Base-by-base conservation (phyloP, 2,888 invertebrate genomes). In the Xylocampa areola region DNA sequence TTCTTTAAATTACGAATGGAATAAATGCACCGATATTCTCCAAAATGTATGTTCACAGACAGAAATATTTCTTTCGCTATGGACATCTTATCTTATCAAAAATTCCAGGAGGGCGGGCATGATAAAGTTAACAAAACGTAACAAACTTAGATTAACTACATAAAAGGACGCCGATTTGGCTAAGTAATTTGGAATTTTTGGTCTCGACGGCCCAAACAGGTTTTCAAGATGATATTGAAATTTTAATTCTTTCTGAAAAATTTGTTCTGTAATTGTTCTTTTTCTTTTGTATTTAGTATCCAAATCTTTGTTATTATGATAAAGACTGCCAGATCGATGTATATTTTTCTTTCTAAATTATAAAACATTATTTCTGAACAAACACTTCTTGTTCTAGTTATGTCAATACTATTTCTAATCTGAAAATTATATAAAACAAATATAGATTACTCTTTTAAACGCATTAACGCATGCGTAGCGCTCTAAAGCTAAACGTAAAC, bases 91-190 rank as follows among this genome's bases (percentile, higher is more conserved):
- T n/a, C 33, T 14, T 32, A 53, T 76, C 71, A 68, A 73, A 81
- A 81, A 79, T 76, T 76, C 73, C 52, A 36, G 51, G 39, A 66
- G 67, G 64, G 73, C 68, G 67, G 64, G 73, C 68, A 75, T 75
- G 73, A 70, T 69, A 45, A 57, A 79, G 75, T 80, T 85, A 76
- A 77, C 72, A 74, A 79, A 80, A 67, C 70, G 69, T 68, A 76
- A 71, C 72, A 70, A 84, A 83, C 78, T 85, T 80, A 77, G 71
- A 83, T 85, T 78, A 78, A 71, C 62, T 66, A 70, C 65, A 68
- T 79, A 64, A 66, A n/a, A 64, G 11, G 19, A 43, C 27, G 44
- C 21, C 40, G 53, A 61, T 76, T 73, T 61, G 8, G 32, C 21
- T 63, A 53, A 72, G 63, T 63, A 16, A 59, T 59, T 57, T 48